Evolutionary conservation across 2,797 vertebrate species (phyloP).

Genomic region (Onychomys torridus): DNA sequence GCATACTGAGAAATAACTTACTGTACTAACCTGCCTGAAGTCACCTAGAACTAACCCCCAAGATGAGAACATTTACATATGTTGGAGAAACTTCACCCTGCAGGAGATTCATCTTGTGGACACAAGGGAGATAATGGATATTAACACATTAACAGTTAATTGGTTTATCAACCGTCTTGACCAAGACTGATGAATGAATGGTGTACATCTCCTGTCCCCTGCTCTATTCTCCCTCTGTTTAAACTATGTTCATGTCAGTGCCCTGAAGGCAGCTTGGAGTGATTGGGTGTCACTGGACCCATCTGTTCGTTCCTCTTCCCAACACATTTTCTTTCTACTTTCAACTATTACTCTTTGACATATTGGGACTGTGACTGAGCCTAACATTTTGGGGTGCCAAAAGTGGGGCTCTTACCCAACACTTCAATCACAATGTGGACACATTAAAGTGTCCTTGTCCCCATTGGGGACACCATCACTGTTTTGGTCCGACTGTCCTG

Average conservation of each 20-base stretch:
- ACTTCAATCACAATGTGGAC: no score
- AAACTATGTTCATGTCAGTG: not conserved
- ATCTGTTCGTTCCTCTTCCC: not conserved
- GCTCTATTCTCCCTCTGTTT: not conserved
- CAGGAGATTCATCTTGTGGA: not conserved
- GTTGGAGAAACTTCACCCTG: not conserved
- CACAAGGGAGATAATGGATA: not conserved
- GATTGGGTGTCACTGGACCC: no score
- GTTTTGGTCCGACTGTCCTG: no score
- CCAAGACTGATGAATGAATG: not conserved
- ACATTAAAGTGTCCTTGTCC: accelerated
- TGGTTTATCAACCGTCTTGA: not conserved
- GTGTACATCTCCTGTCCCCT: not conserved
- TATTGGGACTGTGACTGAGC: not conserved
- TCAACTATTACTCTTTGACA: not conserved
- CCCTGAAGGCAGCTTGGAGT: not conserved
- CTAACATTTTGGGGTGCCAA: not conserved
- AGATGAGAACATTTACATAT: not conserved
- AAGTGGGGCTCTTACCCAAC: not conserved
- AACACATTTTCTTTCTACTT: not conserved
- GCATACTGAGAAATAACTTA: not conserved
- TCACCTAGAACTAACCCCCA: not conserved
- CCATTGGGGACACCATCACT: accelerated
- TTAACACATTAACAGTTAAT: not conserved
- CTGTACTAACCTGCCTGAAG: not conserved